Evolutionary conservation across 2,113 vertebrate genomes (phyloP), one percentile per base, ranked within the genome.

Genomic region (Osmerus eperlanus): DNA sequence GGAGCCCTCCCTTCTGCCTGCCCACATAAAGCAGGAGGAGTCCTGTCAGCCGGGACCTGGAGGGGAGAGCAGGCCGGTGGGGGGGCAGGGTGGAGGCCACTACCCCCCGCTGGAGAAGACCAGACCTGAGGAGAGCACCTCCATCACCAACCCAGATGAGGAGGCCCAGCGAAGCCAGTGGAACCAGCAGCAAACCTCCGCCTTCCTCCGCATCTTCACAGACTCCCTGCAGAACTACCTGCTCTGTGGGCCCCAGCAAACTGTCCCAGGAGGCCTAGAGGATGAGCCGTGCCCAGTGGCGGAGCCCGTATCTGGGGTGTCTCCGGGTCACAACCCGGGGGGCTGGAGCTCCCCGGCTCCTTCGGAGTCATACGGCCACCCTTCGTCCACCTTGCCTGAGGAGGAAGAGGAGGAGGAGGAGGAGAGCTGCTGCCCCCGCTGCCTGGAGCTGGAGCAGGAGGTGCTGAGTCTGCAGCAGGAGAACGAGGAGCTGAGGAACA

Each of bases 181-280:
- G 86, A 97, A 91, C 91, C 97, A 95, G 75, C 96, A 97, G 59
- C 96, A 97, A 65, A 99, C 97, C 82, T 97, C 96, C 59, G 92
- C 95, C 60, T 96, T 99, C 73, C 89, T 99, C 83, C 94, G 94
- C 69, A 95, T 98, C 85, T 99, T 99, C 91, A 99, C 97, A 0
- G 96, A 99, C 92, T 99, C 96, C 3, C 95, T 99, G 15, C 96
- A 99, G 89, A 98, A 91, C 90, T 99, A 99, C 84, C 93, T 99
- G 89, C 93, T 97, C 78, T 94, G 95, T 28, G 93, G 94, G 70
- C 93, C 91, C 71, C 94, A 92, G 71, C 90, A 93, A 78, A 3
- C 73, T 14, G 19, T 78, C 65, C 64, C 76, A 84, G 12, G 90
- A 85, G 68, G 92, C 90, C 78, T 79, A 73, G 91, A 95, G 16